Conservation (phyloP, 2,113 vertebrate genomes). For the Phalacrocorax aristotelis region DNA sequence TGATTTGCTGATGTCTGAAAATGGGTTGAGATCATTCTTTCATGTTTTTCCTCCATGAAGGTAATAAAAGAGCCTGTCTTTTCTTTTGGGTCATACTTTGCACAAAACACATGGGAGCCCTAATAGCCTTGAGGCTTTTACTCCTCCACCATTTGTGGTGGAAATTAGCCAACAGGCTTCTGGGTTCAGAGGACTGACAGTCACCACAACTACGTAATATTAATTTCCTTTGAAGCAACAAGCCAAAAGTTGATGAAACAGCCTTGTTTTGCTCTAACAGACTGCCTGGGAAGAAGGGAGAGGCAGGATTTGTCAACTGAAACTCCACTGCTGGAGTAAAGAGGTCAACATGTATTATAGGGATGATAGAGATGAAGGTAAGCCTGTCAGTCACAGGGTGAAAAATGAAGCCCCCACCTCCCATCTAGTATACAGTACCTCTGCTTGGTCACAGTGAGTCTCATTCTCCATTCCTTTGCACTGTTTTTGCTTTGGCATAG, state of each 20-base stretch:
- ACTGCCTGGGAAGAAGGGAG: background rate
- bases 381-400: constrained; percentile 3
- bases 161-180: constrained; percentile 29
- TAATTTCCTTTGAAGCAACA: constrained; percentile 35
- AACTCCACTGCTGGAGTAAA: constrained; percentile 12
- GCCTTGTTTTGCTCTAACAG: constrained; percentile 21
- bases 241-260: background rate
- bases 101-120: background rate
- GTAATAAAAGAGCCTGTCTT: constrained; percentile 11
- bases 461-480: background rate
- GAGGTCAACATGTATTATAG: constrained; percentile 38
- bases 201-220: background rate
- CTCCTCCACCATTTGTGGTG: background rate
- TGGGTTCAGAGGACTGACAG: constrained; percentile 18
- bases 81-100: background rate
- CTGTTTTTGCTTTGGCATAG: background rate
- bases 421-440: background rate
- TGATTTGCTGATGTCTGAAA: constrained; percentile 18
- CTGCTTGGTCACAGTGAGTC: background rate
- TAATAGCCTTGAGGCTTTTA: constrained; percentile 18
- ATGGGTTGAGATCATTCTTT: constrained; percentile 30
- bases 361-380: constrained; percentile 41
- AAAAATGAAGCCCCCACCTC: background rate
- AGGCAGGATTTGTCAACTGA: constrained; percentile 25
- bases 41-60: background rate